Evolutionary conservation across 2,113 vertebrate species (phyloP).

Genomic region (Pedetes capensis): DNA sequence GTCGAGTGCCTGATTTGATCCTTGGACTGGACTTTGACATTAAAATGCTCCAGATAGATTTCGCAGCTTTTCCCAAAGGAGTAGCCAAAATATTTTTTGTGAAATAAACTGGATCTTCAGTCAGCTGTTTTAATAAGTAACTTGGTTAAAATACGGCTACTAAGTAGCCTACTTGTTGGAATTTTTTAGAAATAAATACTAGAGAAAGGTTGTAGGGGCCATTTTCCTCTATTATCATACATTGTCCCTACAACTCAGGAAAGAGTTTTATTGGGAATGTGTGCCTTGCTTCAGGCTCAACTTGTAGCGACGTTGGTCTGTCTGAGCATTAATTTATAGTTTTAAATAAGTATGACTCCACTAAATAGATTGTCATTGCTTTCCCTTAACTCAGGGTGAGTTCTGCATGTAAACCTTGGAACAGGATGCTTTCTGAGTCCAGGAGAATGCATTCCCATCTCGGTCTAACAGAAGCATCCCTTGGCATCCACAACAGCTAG

Average conservation of each 20-base stretch:
- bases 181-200: neutral
- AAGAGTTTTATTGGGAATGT: neutral
- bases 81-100: slow-evolving; percentile 4
- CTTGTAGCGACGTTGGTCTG: neutral
- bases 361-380: neutral
- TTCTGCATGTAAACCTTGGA: neutral
- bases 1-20: neutral
- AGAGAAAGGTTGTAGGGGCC: neutral
- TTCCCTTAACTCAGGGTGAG: neutral
- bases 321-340: slow-evolving; percentile 12
- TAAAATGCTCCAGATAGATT: slow-evolving; percentile 3
- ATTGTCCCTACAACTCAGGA: neutral
- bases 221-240: neutral
- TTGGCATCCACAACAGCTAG: neutral
- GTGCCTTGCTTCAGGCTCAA: neutral
- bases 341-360: slow-evolving; percentile 8
- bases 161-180: neutral
- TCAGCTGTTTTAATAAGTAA: slow-evolving; percentile 35
- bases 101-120: slow-evolving; percentile 36
- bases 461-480: neutral
- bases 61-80: slow-evolving; percentile 37
- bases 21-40: slow-evolving; percentile 10
- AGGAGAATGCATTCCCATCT: neutral
- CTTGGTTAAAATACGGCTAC: neutral
- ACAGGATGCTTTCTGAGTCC: neutral